Evolutionary conservation across 1,140 invertebrate genomes (phyloP).

Genomic region (Drosophila bifasciata): DNA sequence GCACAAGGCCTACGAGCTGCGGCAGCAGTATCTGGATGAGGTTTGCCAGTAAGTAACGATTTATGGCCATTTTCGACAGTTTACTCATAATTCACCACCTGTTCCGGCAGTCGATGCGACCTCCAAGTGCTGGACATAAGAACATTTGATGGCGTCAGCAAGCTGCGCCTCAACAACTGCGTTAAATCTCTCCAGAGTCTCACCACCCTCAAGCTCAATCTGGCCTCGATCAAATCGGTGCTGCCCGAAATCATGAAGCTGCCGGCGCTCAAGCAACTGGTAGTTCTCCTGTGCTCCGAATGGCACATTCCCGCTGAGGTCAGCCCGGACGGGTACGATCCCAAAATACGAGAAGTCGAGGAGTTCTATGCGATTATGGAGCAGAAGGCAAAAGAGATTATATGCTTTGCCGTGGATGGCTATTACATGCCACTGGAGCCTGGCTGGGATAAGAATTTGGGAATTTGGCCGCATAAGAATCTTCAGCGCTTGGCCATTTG

Average conservation of each 20-base stretch:
- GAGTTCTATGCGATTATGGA: constrained; percentile 76
- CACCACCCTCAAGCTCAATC: constrained; percentile 62
- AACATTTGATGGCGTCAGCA: constrained; percentile 63
- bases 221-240: constrained; percentile 65
- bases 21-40: constrained; percentile 69
- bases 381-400: constrained; percentile 51
- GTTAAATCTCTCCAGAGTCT: constrained; percentile 53
- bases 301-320: constrained; percentile 52
- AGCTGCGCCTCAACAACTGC: constrained; percentile 60
- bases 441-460: constrained; percentile 58
- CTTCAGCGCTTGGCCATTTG: constrained; percentile 64
- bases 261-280: constrained; percentile 57
- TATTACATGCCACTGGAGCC: constrained; percentile 72
- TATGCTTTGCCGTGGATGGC: constrained; percentile 68
- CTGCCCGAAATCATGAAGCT: constrained; percentile 54
- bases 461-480: constrained; percentile 52
- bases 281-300: constrained; percentile 68
- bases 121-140: constrained; percentile 69
- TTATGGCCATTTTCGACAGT: neutral
- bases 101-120: constrained; percentile 38
- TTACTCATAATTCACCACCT: neutral
- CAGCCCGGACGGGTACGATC: constrained; percentile 65
- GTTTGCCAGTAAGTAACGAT: constrained; percentile 53
- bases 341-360: constrained; percentile 67
- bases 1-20: constrained; percentile 68